Conservation (phyloP, 2,797 vertebrate species). For the Oceanodroma leucorhoa region DNA sequence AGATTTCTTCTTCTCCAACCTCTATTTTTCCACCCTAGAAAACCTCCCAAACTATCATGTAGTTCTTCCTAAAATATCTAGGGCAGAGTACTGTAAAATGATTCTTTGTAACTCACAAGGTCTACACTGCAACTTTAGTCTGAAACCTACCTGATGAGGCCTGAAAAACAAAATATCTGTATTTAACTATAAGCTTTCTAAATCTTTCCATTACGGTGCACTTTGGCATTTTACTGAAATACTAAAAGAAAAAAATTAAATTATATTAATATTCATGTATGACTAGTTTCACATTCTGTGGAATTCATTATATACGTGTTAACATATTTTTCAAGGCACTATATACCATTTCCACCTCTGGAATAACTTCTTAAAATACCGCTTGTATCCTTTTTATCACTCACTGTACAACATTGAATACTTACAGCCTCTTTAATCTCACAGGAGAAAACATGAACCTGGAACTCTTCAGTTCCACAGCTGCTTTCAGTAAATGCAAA, state of each 20-base stretch:
- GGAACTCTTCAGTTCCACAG: conserved; percentile 92
- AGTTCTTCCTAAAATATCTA: not conserved
- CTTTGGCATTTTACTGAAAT: not conserved
- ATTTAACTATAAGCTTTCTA: not conserved
- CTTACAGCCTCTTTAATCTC: conserved; percentile 98
- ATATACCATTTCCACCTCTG: not conserved
- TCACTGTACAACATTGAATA: conserved; percentile 26
- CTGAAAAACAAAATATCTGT: not conserved
- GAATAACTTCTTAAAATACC: not conserved
- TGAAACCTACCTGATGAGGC: not conserved
- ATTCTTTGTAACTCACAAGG: not conserved
- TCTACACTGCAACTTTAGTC: not conserved
- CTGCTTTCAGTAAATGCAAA: conserved; percentile 97
- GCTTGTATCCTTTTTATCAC: not conserved
- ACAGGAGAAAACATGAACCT: conserved; percentile 96
- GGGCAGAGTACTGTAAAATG: not conserved
- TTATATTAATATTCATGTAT: not conserved
- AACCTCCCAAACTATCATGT: not conserved
- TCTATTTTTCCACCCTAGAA: not conserved
- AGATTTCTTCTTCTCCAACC: not conserved
- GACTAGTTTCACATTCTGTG: not conserved
- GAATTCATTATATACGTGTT: not conserved
- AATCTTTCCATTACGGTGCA: not conserved
- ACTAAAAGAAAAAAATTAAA: not conserved
- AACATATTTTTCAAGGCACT: not conserved